These are phyloP conservation scores for Drosophila demipolita DNA, from an alignment of 2,888 invertebrate species.

Conservation along the genomic window DNA sequence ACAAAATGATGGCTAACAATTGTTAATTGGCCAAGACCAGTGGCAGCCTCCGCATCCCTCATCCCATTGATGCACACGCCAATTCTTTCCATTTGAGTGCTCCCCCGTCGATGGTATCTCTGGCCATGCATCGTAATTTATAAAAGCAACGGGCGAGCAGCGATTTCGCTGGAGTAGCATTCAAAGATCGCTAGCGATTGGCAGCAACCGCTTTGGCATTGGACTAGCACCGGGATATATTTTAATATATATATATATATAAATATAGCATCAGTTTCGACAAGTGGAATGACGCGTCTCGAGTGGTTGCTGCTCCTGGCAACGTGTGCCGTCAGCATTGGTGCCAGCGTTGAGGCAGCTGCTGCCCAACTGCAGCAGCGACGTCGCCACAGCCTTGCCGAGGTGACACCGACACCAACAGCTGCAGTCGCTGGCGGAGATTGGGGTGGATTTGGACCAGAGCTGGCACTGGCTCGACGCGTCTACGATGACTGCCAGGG, in stretches of 20 bases:
- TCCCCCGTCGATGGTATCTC: slow-evolving; percentile 2
- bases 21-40: slow-evolving; percentile 64
- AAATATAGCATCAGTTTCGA: slow-evolving; percentile 5
- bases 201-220: slow-evolving; percentile 28
- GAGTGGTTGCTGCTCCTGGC: slow-evolving; percentile 71
- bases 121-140: slow-evolving; percentile 71
- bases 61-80: slow-evolving; percentile 80
- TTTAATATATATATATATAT: neutral
- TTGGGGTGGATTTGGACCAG: slow-evolving; percentile 84
- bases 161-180: slow-evolving; percentile 82
- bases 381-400: slow-evolving; percentile 56
- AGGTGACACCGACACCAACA: neutral
- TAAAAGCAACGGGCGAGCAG: slow-evolving; percentile 80
- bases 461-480: slow-evolving; percentile 87
- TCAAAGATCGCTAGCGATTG: slow-evolving; percentile 51
- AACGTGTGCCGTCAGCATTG: slow-evolving; percentile 46
- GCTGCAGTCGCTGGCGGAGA: slow-evolving; percentile 11
- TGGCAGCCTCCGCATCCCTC: slow-evolving; percentile 23
- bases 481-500: slow-evolving; percentile 88
- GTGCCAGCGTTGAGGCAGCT: slow-evolving; percentile 30
- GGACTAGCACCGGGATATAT: slow-evolving; percentile 26
- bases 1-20: slow-evolving; percentile 52
- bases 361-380: slow-evolving; percentile 57
- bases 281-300: slow-evolving; percentile 55
- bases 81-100: slow-evolving; percentile 83